Base-by-base conservation (phyloP, 2,113 vertebrate genomes). In the Prunella fulvescens region DNA sequence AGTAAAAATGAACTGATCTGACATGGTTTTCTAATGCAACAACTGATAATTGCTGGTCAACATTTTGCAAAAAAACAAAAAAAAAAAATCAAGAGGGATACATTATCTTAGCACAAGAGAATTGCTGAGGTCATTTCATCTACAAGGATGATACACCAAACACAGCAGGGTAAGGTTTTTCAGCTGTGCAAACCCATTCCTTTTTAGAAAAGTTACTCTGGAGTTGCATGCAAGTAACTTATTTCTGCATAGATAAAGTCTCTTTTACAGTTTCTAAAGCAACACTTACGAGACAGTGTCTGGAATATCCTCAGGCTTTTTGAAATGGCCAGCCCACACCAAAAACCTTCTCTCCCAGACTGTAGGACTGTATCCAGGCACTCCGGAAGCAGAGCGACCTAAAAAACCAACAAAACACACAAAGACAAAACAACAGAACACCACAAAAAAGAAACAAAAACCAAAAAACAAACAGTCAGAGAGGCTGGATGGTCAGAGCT, bases 271-370 rank as follows among this genome's bases (percentile, higher is more conserved):
- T 15, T 88, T 90, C 58, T 33, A 29, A 83, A 45, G 25, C 6
- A 3, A 31, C 86, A 98, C 99, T 99, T 98, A 99, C 99, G 99
- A 98, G 83, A 99, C 88, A 11, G 97, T 85, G 78, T 99, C 98
- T 90, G 99, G 99, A 85, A 99, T 99, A 73, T 99, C 98, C 12
- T 99, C 98, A 45, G 58, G 44, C 51, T 98, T 98, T 97, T 99
- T 99, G 97, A 98, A 99, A 73, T 99, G 97, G 47, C 99, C 99
- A 11, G 99, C 97, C 99, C 99, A 99, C 61, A 99, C 0, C 57
- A 99, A 83, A 5, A 99, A 96, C 94, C 88, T 99, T 95, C 57
- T 99, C 84, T 99, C 99, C 94, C 98, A 95, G 0, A 98, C 28
- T 0, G 98, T 98, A 37, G 99, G 99, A 39, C 61, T 98, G 97